Base-by-base conservation (phyloP, 2,888 invertebrate genomes). In the Spilarctia lutea region DNA sequence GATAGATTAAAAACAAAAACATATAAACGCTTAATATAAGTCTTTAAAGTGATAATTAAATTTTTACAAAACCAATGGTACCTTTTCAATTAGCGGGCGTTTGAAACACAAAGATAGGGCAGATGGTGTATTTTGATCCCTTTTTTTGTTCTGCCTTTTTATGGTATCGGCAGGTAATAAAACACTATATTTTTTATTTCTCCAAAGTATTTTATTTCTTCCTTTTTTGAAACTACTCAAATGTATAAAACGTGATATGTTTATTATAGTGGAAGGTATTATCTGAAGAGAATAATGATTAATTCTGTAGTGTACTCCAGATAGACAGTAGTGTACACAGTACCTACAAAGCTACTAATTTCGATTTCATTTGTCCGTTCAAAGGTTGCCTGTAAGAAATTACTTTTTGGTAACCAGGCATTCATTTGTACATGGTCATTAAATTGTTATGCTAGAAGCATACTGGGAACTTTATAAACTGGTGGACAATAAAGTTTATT, bases 11-110 rank as follows among this genome's bases (percentile, higher is more conserved):
- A 60, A 70, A 60, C 27, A 60, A n/a, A 56, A n/a, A n/a, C n/a
- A 52, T 52, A 52, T 52, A 7, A 52, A 27, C 20, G n/a, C 11
- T 42, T n/a, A 24, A 65, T 74, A 67, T 71, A 80, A 75, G 27
- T 72, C 48, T 68, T 63, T 20, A 52, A 78, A 76, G 76, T 76
- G 79, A 83, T 83, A 84, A 84, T 77, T 79, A 75, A 67, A 82
- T 71, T 82, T 83, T 80, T 65, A 76, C 69, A 73, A 76, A 75
- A 75, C 63, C 76, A 72, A 73, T 74, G 72, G 75, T 75, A 87
- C 86, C 78, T 87, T 89, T 89, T 91, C 91, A 92, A 92, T 93
- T 93, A 92, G 87, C 90, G 85, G 56, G 87, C 85, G 81, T 86
- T 84, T 84, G 79, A 82, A 84, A 89, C 88, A 86, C 85, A 83